Base-by-base conservation (phyloP, 23 tunicate species). In the Halocynthia roretzi region DNA sequence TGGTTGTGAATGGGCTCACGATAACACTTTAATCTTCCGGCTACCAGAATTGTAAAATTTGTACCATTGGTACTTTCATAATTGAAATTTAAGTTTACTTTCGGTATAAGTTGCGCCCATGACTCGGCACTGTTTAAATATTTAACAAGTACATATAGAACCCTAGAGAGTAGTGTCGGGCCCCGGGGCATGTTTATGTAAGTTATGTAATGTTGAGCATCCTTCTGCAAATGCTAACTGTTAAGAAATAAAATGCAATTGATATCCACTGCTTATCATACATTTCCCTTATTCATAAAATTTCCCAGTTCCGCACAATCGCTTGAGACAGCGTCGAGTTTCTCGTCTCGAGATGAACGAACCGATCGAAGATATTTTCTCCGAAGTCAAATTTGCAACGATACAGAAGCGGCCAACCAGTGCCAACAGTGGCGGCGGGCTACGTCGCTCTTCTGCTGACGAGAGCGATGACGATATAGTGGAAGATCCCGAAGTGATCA, bases 351-450 rank as follows among this genome's bases (percentile, higher is more conserved):
- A 92, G 20, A 83, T 83, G 87, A 87, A 87, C 85, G 86, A 87
- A 17, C 98, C 98, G 40, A 92, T 92, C 23, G 98, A 92, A 70
- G 98, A 92, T 54, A 81, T 92, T 75, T 92, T 92, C 77, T 54
- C 91, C 8, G 98, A 78, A 40, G 71, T 92, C 6, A 74, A 81
- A 60, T 92, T 92, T 50, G 83, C 73, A 67, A 86, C 75, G 51
- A 83, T 92, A 52, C 83, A 91, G 7, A 78, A 80, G 56, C 64
- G 56, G 2, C 62, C 78, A 21, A 5, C 78, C 10, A 79, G 69
- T 12, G 6, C 48, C 52, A 21, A 74, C 48, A 23, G 40, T 61
- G 52, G 56, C 49, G 14, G 56, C 76, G 65, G 19, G 4, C 44
- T 31, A 31, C 44, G 44, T 31, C 44, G 4, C 44, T 31, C 44